Evolutionary conservation across 2,888 invertebrate genomes (phyloP).

Genomic region (Macrophya alboannulata): DNA sequence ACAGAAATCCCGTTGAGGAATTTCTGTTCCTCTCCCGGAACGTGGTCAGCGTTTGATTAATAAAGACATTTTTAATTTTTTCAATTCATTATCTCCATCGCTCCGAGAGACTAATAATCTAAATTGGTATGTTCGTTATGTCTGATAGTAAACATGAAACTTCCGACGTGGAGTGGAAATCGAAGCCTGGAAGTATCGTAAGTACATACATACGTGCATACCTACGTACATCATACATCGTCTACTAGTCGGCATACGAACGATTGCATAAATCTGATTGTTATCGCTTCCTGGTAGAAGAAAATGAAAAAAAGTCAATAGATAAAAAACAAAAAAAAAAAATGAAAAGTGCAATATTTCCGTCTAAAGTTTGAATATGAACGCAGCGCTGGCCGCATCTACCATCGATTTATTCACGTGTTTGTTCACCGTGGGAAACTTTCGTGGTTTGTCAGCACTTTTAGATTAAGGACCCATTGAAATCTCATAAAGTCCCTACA

Average conservation of each 20-base stretch:
- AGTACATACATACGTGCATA: not conserved
- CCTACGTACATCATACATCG: not conserved
- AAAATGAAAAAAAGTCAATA: slow-evolving; percentile 44
- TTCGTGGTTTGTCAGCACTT: slow-evolving; percentile 80
- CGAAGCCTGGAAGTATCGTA: not conserved
- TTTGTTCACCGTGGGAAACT: slow-evolving; percentile 78
- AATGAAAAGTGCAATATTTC: slow-evolving; percentile 66
- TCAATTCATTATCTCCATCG: not conserved
- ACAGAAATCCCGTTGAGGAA: slow-evolving; percentile 16
- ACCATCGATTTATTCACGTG: slow-evolving; percentile 79
- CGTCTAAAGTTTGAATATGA: slow-evolving; percentile 77
- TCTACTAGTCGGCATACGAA: not conserved
- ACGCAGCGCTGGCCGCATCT: slow-evolving; percentile 71
- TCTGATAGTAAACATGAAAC: not conserved
- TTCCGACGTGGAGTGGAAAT: not conserved
- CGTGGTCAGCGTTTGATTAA: slow-evolving; percentile 25
- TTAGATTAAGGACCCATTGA: slow-evolving; percentile 77
- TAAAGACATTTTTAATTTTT: slow-evolving; percentile 45
- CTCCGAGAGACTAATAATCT: not conserved
- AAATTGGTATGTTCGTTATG: slow-evolving; percentile 23
- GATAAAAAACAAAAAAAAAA: slow-evolving; percentile 46
- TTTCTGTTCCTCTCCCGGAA: slow-evolving; percentile 13
- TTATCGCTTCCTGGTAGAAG: not conserved
- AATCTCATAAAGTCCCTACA: slow-evolving; percentile 78
- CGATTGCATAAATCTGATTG: slow-evolving; percentile 20